Conservation (phyloP, 2,888 invertebrate species). For the Apamea crenata region DNA sequence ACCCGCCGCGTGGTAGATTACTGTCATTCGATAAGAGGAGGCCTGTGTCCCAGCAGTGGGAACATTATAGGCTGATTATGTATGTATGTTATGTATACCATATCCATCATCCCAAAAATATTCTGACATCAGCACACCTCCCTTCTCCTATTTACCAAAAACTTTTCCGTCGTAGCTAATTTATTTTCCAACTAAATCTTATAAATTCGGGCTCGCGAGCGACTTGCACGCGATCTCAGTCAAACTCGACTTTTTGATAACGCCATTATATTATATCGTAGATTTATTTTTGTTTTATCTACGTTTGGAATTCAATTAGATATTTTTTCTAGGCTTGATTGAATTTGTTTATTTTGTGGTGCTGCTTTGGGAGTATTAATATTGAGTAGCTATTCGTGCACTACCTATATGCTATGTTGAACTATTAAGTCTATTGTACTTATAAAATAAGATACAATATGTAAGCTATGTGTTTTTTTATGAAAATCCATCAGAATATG, state of each 20-base stretch:
- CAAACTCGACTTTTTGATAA: constrained; percentile 88
- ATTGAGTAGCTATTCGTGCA: neutral
- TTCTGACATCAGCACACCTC: constrained; percentile 66
- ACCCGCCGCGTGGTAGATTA: no score
- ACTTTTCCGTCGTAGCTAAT: constrained; percentile 88
- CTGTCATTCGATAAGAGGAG: no score
- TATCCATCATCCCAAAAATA: constrained; percentile 56
- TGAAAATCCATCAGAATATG: neutral
- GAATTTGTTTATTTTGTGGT: constrained; percentile 30
- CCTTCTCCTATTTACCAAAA: constrained; percentile 85
- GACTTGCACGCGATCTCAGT: constrained; percentile 87
- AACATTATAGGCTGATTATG: neutral
- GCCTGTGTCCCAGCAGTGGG: no score
- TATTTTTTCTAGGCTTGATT: constrained; percentile 44
- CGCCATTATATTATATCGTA: constrained; percentile 81
- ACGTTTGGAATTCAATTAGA: constrained; percentile 68
- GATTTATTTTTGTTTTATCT: constrained; percentile 74
- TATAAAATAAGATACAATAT: neutral
- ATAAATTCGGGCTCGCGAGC: constrained; percentile 85
- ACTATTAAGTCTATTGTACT: neutral
- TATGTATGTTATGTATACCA: constrained; percentile 48
- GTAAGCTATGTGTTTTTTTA: neutral
- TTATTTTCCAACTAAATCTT: constrained; percentile 89
- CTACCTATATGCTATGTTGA: neutral
- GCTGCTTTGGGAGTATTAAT: neutral